A percentile compares a stretch with the other conserved stretches of the same genome.
Conservation (phyloP, 2,888 invertebrate genomes). For the Odontomyia ornata region DNA sequence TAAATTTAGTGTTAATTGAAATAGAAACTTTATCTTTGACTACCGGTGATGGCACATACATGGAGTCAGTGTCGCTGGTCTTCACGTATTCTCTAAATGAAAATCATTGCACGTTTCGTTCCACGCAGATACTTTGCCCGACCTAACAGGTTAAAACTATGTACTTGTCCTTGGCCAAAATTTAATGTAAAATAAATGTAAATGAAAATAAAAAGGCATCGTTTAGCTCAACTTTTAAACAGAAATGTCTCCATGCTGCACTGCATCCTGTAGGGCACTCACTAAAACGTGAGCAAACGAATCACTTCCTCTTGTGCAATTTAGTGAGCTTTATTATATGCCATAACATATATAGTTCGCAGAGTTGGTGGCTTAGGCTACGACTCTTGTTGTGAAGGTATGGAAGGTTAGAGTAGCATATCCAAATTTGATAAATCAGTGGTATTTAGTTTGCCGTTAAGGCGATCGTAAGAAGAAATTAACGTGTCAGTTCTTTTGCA, state of each 20-base stretch:
- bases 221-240: conserved; percentile 16
- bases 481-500: too few species aligned
- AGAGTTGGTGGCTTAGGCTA: not conserved
- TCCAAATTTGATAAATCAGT: not conserved
- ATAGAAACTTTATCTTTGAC: conserved; percentile 29
- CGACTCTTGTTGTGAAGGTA: conserved; percentile 32
- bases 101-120: conserved; percentile 9
- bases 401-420: not conserved
- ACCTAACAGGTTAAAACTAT: not conserved
- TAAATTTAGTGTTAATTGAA: conserved; percentile 37
- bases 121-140: conserved; percentile 9
- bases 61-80: too few species aligned
- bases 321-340: conserved; percentile 36
- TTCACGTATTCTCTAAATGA: not conserved
- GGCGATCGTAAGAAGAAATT: too few species aligned
- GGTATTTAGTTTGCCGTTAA: not conserved
- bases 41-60: not conserved
- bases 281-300: conserved; percentile 42
- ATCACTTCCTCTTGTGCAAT: conserved; percentile 40
- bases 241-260: conserved; percentile 32
- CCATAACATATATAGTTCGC: conserved; percentile 19
- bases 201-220: conserved; percentile 2
- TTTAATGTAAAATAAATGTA: conserved; percentile 28
- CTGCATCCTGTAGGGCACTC: conserved; percentile 16
- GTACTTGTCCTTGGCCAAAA: conserved; percentile 22